Percentiles rank a stretch among this genome's conserved stretches.
Conservation (phyloP, 2,797 vertebrate genomes). For the Hyperoplus lanceolatus region DNA sequence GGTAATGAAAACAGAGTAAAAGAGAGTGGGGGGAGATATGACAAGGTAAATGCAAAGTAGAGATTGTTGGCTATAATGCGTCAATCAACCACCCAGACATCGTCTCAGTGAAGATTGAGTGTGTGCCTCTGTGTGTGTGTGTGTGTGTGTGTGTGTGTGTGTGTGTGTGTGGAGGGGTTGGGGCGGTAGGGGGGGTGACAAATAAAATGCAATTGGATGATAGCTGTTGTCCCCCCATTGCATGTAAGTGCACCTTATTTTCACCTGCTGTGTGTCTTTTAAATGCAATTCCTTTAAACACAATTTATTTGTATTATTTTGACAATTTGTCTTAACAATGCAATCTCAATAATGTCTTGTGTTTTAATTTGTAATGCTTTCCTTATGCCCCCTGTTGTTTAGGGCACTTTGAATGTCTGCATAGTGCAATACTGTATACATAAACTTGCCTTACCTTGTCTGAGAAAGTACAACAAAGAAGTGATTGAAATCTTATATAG, state of each 20-base stretch:
- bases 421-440: too few species aligned
- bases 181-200: not conserved
- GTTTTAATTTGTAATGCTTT: too few species aligned
- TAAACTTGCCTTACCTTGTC: too few species aligned
- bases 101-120: constrained; percentile 3
- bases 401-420: too few species aligned
- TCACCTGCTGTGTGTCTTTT: constrained; percentile 3
- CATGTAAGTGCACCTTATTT: constrained; percentile 46
- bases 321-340: too few species aligned
- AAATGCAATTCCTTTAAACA: too few species aligned
- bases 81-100: not conserved
- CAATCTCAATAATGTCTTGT: too few species aligned
- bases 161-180: not conserved
- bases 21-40: constrained; percentile 23
- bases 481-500: constrained; percentile 59
- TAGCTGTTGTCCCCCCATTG: constrained; percentile 39
- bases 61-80: constrained; percentile 12
- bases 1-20: constrained; percentile 45
- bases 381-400: too few species aligned
- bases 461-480: constrained; percentile 62
- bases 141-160: too few species aligned
- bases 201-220: constrained; percentile 17
- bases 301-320: too few species aligned
- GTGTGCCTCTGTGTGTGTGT: too few species aligned
- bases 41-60: constrained; percentile 46